phyloP scores from a whole-genome alignment of 2,888 invertebrate genomes.

The Nymphalis urticae region DNA sequence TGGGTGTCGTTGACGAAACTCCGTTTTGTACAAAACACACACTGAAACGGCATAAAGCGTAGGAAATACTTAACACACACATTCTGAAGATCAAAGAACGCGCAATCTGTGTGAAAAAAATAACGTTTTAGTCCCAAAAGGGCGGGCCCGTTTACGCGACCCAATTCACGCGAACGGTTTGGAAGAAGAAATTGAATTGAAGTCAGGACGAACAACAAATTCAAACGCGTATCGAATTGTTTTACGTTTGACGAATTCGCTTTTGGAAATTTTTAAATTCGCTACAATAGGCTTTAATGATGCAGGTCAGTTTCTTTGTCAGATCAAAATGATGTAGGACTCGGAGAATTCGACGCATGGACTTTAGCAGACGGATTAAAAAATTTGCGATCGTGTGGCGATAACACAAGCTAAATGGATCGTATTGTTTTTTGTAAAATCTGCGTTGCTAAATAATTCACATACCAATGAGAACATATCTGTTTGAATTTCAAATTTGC shows the following conservation, averaged over 20 bases:
- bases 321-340: slow-evolving; percentile 65
- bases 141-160: slow-evolving; percentile 81
- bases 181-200: slow-evolving; percentile 81
- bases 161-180: slow-evolving; percentile 79
- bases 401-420: slow-evolving; percentile 64
- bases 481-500: slow-evolving; percentile 60
- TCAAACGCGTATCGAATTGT: slow-evolving; percentile 82
- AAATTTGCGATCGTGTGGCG: slow-evolving; percentile 72
- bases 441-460: slow-evolving; percentile 57
- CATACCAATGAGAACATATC: slow-evolving; percentile 54
- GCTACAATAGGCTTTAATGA: slow-evolving; percentile 80
- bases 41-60: slow-evolving; percentile 70
- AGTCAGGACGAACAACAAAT: slow-evolving; percentile 76
- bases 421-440: slow-evolving; percentile 60
- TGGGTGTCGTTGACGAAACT: slow-evolving; percentile 67
- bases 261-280: slow-evolving; percentile 77
- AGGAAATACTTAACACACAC: slow-evolving; percentile 80
- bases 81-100: slow-evolving; percentile 78
- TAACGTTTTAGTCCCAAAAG: slow-evolving; percentile 80
- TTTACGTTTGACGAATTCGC: slow-evolving; percentile 81
- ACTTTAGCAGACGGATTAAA: slow-evolving; percentile 59
- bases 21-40: slow-evolving; percentile 62
- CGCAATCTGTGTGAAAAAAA: slow-evolving; percentile 81
- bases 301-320: slow-evolving; percentile 75
- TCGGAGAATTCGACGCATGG: slow-evolving; percentile 64